These are phyloP conservation scores for Saguinus midas DNA, from an alignment of 2,113 vertebrate species.

Conservation along the genomic window DNA sequence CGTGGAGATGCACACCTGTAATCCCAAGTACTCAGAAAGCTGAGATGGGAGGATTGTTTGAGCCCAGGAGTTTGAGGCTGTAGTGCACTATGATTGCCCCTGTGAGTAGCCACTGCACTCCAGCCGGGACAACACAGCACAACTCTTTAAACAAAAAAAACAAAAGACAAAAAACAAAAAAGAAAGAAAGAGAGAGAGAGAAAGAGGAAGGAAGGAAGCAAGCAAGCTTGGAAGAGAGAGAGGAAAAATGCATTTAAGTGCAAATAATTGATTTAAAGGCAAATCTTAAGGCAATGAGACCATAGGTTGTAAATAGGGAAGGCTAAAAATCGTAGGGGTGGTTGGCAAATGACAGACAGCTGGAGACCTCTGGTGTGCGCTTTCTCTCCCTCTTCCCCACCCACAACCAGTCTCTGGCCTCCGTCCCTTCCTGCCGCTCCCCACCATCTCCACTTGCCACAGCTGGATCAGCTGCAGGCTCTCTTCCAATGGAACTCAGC, in stretches of 20 bases:
- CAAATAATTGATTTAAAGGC: neutral
- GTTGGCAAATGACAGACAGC: too few species aligned
- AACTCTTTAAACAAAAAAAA: neutral
- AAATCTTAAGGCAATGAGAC: too few species aligned
- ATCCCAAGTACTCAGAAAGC: neutral
- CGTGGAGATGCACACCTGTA: neutral
- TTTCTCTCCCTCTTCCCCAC: neutral
- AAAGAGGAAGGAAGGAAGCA: too few species aligned
- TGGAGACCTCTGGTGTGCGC: rapidly evolving
- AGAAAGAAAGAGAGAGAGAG: too few species aligned
- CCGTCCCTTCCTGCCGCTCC: rapidly evolving
- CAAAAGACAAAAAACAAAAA: neutral
- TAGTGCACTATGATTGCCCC: neutral
- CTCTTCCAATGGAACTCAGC: neutral
- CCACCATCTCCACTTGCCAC: neutral
- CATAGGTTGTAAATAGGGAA: neutral
- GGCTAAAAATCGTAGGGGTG: rapidly evolving
- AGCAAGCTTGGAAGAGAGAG: too few species aligned
- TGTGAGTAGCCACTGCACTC: neutral
- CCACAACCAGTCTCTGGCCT: neutral
- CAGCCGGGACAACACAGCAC: neutral
- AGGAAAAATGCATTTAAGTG: neutral
- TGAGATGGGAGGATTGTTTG: neutral
- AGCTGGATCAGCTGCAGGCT: neutral
- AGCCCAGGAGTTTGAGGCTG: neutral